Evolutionary conservation across 64 coral and sea anemone genomes (phyloP).

Genomic region (Acropora tenuis): DNA sequence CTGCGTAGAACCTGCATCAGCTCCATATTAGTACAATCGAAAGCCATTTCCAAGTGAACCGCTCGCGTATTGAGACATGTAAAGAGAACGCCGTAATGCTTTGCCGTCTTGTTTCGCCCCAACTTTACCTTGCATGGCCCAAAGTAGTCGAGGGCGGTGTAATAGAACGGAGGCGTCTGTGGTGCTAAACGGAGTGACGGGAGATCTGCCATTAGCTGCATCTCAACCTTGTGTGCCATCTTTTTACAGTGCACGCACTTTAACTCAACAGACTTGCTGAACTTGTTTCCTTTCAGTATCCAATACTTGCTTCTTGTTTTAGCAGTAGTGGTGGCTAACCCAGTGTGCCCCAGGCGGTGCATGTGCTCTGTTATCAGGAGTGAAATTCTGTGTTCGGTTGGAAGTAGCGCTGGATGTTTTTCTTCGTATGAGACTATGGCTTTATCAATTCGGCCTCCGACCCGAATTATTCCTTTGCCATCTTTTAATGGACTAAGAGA

Average conservation of each 20-base stretch:
- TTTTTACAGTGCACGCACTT: neutral
- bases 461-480: constrained; percentile 42
- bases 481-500: constrained; percentile 41
- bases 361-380: constrained; percentile 17
- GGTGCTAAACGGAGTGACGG: constrained; percentile 17
- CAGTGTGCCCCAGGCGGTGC: neutral
- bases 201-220: constrained; percentile 27
- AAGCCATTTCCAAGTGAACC: constrained; percentile 37
- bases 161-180: too few relatives aligned
- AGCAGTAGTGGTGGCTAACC: constrained; percentile 9
- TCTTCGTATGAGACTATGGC: constrained; percentile 25
- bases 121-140: too few relatives aligned
- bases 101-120: too few relatives aligned
- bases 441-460: constrained; percentile 35
- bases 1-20: too few relatives aligned
- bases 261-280: constrained; percentile 10
- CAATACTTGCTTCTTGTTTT: constrained; percentile 26
- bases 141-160: too few relatives aligned
- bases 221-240: constrained; percentile 25
- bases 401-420: constrained; percentile 11
- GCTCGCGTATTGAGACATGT: constrained; percentile 23
- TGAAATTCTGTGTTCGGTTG: constrained; percentile 5
- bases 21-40: neutral
- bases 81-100: constrained; percentile 7
- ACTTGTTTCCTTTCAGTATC: constrained; percentile 25